Evolutionary conservation across 2,113 vertebrate genomes (phyloP), one percentile per base, ranked within the genome.

Genomic region (Archocentrus centrarchus): DNA sequence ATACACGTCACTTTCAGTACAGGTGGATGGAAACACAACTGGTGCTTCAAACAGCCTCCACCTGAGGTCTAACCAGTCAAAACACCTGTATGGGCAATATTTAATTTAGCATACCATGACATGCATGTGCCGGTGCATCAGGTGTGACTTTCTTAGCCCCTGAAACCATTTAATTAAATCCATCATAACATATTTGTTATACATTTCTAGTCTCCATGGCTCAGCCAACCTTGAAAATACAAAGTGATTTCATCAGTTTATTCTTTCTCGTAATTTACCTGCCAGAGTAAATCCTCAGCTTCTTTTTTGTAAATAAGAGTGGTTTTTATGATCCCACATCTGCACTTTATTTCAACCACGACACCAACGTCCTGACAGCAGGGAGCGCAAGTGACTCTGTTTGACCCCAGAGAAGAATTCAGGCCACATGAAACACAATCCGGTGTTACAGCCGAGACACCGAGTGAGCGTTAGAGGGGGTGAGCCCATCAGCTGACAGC

Each of bases 371-470:
- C 22, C 63, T 11, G 41, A 80, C 60, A 57, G 84, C 79, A 22
- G 68, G 15, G 24, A 39, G 70, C 41, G 39, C 8, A 7, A 39
- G 57, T 1, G 66, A 66, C 75, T 55, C 24, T 5, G 5, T 59
- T 75, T 77, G 80, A 86, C 88, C 75, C 41, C 15, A 0, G n/a
- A 85, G 32, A 80, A 41, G 76, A 86, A 82, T 75, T 60, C 30
- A 79, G 80, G 77, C 20, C 87, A 73, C 62, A 3, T 70, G 75
- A 86, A 85, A 87, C 64, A 57, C 61, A 75, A 89, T 37, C 83
- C 32, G 80, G 77, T 59, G 85, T 7, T 77, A 20, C 15, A 32
- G 81, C 47, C 4, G n/a, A 55, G 66, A 53, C 10, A 2, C 15
- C 1, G 18, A 37, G 30, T 6, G 50, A 32, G 6, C 14, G 50